Conservation (phyloP, 2,797 vertebrate genomes). For the Enteromius trimaculatus region DNA sequence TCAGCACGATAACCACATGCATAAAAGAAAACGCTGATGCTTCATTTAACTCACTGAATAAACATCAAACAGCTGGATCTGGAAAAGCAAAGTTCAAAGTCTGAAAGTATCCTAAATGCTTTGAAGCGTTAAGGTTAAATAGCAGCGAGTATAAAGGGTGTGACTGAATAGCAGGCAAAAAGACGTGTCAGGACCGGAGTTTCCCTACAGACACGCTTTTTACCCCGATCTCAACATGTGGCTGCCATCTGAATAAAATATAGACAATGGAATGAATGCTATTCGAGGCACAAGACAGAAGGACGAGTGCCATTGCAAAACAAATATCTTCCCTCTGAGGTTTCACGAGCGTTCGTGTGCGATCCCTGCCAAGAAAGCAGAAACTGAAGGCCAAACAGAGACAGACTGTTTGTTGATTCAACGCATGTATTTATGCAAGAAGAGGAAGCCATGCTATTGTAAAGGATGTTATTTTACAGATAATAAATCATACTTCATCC, state of each 20-base stretch:
- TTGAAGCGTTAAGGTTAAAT: not conserved
- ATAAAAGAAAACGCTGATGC: not conserved
- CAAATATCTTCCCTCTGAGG: conserved; percentile 25
- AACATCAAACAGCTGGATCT: not conserved
- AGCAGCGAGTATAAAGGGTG: not conserved
- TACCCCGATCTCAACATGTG: conserved; percentile 44
- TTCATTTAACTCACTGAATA: not conserved
- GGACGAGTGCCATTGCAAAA: conserved; percentile 30
- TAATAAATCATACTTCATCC: not conserved
- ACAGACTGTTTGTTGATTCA: conserved; percentile 19
- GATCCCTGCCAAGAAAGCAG: conserved; percentile 6
- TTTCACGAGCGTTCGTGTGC: not conserved
- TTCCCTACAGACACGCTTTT: not conserved
- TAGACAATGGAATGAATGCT: conserved; percentile 37
- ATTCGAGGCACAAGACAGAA: conserved; percentile 45
- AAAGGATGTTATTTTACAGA: conserved; percentile 32
- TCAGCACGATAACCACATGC: not conserved
- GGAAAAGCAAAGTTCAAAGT: not conserved
- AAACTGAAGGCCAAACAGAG: conserved; percentile 15
- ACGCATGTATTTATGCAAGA: not conserved
- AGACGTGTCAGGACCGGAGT: conserved; percentile 12
- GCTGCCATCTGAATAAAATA: conserved; percentile 52
- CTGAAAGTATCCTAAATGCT: not conserved
- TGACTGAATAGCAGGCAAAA: not conserved
- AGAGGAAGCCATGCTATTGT: not conserved